These are phyloP conservation scores for Stenurella melanura DNA, from an alignment of 2,888 invertebrate genomes.

Conservation along the genomic window DNA sequence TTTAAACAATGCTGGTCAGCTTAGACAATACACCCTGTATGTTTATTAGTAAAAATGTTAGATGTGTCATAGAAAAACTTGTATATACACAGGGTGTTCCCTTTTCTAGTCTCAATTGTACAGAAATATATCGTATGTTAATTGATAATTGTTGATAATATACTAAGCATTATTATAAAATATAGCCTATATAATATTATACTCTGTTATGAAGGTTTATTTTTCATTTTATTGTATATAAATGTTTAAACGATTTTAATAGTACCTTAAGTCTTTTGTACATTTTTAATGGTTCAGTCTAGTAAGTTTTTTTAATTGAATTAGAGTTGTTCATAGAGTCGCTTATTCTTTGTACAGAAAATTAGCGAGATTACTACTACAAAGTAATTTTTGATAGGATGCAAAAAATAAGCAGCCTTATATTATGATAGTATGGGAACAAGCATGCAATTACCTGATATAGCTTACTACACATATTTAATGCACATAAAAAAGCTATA, in stretches of 20 bases:
- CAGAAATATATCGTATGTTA: slow-evolving; percentile 43
- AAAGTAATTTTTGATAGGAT: too few relatives aligned
- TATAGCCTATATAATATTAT: slow-evolving; percentile 22
- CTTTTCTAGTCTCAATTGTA: slow-evolving; percentile 51
- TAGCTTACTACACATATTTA: too few relatives aligned
- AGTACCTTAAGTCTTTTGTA: slow-evolving; percentile 12
- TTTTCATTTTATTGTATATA: slow-evolving; percentile 1
- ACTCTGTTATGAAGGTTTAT: slow-evolving; percentile 11
- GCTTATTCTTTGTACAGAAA: too few relatives aligned
- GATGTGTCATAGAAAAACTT: slow-evolving; percentile 55
- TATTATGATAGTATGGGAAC: too few relatives aligned
- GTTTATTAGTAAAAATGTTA: neutral
- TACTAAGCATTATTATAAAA: neutral
- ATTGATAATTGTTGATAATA: slow-evolving; percentile 13
- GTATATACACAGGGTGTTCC: slow-evolving; percentile 43
- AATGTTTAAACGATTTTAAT: neutral
- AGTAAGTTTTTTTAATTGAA: too few relatives aligned
- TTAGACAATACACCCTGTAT: neutral
- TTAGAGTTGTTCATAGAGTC: too few relatives aligned
- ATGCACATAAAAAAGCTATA: too few relatives aligned
- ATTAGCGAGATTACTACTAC: too few relatives aligned
- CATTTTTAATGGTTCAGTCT: neutral
- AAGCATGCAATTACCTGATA: too few relatives aligned
- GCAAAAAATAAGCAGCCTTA: too few relatives aligned
- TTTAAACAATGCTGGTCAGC: too few relatives aligned